Conservation (phyloP, 2,797 vertebrate genomes). For the Malurus splendens region DNA sequence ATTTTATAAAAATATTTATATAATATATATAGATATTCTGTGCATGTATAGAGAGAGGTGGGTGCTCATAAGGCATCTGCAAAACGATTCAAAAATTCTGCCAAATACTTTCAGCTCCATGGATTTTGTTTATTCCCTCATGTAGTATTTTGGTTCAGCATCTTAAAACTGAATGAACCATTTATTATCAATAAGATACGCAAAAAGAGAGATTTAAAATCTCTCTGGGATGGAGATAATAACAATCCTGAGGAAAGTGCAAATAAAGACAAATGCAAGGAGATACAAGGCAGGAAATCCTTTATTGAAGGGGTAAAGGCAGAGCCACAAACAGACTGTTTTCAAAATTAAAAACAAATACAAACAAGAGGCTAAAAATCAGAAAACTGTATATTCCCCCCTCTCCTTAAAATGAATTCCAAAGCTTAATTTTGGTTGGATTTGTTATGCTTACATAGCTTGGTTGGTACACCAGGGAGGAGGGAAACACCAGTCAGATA, state of each 20-base stretch:
- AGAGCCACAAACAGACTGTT: conserved; percentile 12
- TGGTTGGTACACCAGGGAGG: background rate
- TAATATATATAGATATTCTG: background rate
- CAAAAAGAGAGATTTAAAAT: background rate
- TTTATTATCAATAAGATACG: background rate
- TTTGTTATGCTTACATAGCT: background rate
- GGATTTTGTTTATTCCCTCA: background rate
- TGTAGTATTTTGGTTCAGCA: background rate
- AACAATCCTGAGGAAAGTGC: background rate
- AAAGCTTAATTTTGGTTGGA: background rate
- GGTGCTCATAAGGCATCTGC: background rate
- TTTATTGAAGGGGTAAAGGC: conserved; percentile 59
- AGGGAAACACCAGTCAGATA: background rate
- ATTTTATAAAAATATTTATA: background rate
- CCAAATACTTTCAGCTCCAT: background rate
- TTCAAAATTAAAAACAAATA: conserved; percentile 28
- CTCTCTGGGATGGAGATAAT: background rate
- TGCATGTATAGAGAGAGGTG: background rate
- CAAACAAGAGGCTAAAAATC: background rate
- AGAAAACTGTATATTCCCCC: background rate
- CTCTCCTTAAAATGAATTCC: background rate
- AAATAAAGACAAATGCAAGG: background rate
- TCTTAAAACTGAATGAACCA: background rate
- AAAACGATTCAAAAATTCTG: background rate
- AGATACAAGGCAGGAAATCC: conserved; percentile 8